Base-by-base conservation (phyloP, 2,888 invertebrate genomes). In the Brachycybe producta region DNA sequence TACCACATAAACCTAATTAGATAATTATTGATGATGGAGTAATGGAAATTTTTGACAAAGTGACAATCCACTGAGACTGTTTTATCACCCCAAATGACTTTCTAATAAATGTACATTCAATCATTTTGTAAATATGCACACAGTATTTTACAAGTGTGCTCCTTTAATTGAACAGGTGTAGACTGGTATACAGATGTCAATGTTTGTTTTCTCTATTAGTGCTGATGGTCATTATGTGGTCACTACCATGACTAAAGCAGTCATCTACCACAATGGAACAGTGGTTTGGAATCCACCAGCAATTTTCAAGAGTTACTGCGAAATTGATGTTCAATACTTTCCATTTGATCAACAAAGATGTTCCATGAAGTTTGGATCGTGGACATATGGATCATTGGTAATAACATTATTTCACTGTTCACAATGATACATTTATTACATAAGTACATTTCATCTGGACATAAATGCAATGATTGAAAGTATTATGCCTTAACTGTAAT, bases 211-310 rank as follows among this genome's bases (percentile, higher is more conserved):
- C 36, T 36, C 15, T 3, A 24, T 19, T 75, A 94, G 94, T 70
- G 94, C 94, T 60, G 94, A 95, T 67, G 94, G 94, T 57, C 92
- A 92, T 74, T 95, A 94, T 73, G 91, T 91, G 72, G 90, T 94
- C 66, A 94, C 92, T 61, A 86, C 94, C 69, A 88, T 92, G 87
- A 95, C 94, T 59, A 95, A 94, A 73, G 94, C 92, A 57, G 88
- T 90, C 61, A 77, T 94, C 51, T 84, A 90, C 66, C 84, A 86
- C 69, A 84, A 85, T 59, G 94, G 94, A 23, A 85, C 83, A 69
- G 91, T 95, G 57, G 79, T 84, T 44, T 94, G 94, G 94, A 94
- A 94, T 68, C 95, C 95, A 34, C 97, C 97, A 17, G 95, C 94
- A 65, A 94, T 97, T 70, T 95, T 94, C 76, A 95, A 95, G 74